Conservation (phyloP, 2,888 invertebrate genomes). For the Yponomeuta evonymella region DNA sequence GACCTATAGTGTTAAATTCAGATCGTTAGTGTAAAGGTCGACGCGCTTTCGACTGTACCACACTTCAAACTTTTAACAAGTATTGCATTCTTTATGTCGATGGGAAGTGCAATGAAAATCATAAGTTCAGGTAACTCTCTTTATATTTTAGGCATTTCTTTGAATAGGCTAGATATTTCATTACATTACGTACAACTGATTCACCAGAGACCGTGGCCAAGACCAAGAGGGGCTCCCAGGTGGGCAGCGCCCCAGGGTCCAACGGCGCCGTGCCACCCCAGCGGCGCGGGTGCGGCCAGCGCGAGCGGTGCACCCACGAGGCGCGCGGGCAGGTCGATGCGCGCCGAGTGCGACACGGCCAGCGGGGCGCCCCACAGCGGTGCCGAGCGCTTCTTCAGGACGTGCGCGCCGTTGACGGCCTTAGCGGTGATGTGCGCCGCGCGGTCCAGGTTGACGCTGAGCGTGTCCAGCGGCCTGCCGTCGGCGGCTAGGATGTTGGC, state of each 20-base stretch:
- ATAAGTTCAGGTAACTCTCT: constrained; percentile 56
- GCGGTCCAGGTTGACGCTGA: constrained; percentile 66
- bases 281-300: constrained; percentile 18
- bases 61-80: no score
- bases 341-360: constrained; percentile 40
- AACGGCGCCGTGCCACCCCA: constrained; percentile 15
- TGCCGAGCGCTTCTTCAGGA: constrained; percentile 57
- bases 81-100: no score
- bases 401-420: constrained; percentile 46
- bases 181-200: constrained; percentile 10
- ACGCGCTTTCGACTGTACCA: no score
- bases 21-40: no score
- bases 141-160: constrained; percentile 42
- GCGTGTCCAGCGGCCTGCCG: constrained; percentile 66
- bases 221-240: constrained; percentile 11
- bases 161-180: constrained; percentile 13
- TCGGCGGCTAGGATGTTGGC: constrained; percentile 63
- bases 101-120: background rate
- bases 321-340: constrained; percentile 38
- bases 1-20: no score
- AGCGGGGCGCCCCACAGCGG: constrained; percentile 36
- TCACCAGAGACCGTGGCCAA: constrained; percentile 15
- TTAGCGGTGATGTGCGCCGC: constrained; percentile 59
- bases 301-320: constrained; percentile 33
- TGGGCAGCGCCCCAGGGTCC: constrained; percentile 18